Conservation (phyloP, 1,140 invertebrate genomes). For the Bicyclus anynana region DNA sequence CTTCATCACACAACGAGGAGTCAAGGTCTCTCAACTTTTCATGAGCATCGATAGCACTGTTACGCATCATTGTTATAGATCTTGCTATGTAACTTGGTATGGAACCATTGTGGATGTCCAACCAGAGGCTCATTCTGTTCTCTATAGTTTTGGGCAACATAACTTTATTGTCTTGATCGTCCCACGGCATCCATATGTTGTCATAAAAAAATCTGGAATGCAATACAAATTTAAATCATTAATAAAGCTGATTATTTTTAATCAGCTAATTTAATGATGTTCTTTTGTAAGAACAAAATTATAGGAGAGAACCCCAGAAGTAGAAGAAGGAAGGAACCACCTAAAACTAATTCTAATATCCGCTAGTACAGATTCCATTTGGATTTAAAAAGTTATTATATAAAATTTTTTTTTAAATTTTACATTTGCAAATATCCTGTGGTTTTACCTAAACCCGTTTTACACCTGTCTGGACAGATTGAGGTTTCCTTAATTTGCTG, state of each 20-base stretch:
- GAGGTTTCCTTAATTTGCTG: too few relatives aligned
- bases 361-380: too few relatives aligned
- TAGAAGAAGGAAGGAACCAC: too few relatives aligned
- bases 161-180: conserved; percentile 63
- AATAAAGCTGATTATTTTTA: background rate
- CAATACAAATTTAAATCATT: conserved; percentile 15
- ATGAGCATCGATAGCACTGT: conserved; percentile 58
- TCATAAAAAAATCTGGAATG: conserved; percentile 63
- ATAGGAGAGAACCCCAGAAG: too few relatives aligned
- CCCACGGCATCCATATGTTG: conserved; percentile 73
- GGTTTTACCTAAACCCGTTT: too few relatives aligned
- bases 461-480: too few relatives aligned
- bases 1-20: conserved; percentile 53
- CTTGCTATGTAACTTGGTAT: conserved; percentile 54
- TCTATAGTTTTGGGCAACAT: conserved; percentile 58
- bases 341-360: too few relatives aligned
- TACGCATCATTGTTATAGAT: conserved; percentile 47
- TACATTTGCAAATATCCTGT: too few relatives aligned
- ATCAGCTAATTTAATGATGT: background rate
- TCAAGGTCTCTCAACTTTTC: conserved; percentile 56
- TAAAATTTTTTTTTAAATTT: too few relatives aligned
- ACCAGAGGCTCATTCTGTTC: conserved; percentile 61
- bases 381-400: too few relatives aligned
- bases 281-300: too few relatives aligned
- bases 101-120: conserved; percentile 53